Evolutionary conservation across 2,113 vertebrate species (phyloP), one percentile per base, ranked within the genome.

Genomic region (Monopterus albus): DNA sequence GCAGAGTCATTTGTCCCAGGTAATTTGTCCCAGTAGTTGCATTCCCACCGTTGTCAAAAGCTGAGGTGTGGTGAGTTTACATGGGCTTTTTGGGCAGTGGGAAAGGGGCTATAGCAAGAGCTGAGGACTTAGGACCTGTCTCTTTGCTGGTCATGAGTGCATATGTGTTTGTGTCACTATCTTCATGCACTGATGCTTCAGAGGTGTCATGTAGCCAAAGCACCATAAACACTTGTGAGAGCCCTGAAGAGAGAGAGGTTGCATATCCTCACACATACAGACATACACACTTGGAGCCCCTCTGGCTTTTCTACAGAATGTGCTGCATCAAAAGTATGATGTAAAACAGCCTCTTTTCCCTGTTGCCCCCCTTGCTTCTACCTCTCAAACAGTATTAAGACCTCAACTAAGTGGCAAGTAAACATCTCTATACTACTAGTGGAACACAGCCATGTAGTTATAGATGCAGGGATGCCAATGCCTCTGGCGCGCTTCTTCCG

Each of bases 171-270:
- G 0, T 50, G 47, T 46, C 21, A 29, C 25, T 35, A 15, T 59
- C 38, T 18, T 38, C 46, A 63, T 15, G 13, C 15, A n/a, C n/a
- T 31, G 4, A 67, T 53, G 33, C 56, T 83, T 88, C 72, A 79
- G 70, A 83, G 13, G 42, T 59, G 52, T 84, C 72, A 86, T 79
- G 52, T 72, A 68, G 58, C 63, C 65, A 84, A 81, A 85, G 62
- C 55, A 77, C 75, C 59, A 85, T 80, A 81, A 83, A 82, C 58
- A 67, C 58, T 67, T 46, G 45, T 40, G n/a, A 49, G 35, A 57
- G 45, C 74, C 67, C 82, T 11, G 7, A 72, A 84, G 74, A 87
- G 72, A n/a, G 58, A 49, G 69, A 52, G 50, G 28, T 58, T 68
- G 28, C 49, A 35, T 71, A 18, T 64, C 35, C 39, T 51, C 43